phyloP scores from a whole-genome alignment of 2,888 invertebrate species.

The Petrolisthes manimaculis region DNA sequence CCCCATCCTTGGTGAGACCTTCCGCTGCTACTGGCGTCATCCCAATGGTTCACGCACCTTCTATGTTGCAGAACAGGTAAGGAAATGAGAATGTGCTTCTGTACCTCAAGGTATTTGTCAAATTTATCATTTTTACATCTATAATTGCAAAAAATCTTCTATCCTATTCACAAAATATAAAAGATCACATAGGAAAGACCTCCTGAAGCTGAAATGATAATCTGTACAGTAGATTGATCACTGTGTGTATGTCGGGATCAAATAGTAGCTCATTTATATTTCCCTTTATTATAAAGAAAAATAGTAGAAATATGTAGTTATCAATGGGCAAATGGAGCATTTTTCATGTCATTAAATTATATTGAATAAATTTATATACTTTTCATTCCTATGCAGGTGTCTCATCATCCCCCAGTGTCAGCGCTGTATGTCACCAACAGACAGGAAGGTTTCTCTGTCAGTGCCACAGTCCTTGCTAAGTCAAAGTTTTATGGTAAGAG shows the following conservation, averaged over 20 bases:
- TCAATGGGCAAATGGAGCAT: too few relatives aligned
- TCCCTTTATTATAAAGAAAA: too few relatives aligned
- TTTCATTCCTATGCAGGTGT: conserved; percentile 74
- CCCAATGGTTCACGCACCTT: conserved; percentile 85
- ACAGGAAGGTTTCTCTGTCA: conserved; percentile 91
- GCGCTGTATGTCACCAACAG: conserved; percentile 94
- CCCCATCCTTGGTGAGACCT: conserved; percentile 92
- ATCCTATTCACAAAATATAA: not conserved
- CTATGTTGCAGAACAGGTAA: conserved; percentile 92
- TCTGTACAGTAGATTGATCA: too few relatives aligned
- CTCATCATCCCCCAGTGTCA: conserved; percentile 94
- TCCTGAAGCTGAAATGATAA: too few relatives aligned
- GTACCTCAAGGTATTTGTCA: too few relatives aligned
- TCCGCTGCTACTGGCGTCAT: conserved; percentile 92
- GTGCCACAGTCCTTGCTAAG: conserved; percentile 89
- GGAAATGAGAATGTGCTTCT: not conserved
- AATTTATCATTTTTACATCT: not conserved
- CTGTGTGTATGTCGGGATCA: too few relatives aligned
- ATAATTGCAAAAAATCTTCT: not conserved
- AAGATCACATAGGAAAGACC: not conserved
- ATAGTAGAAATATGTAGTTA: too few relatives aligned
- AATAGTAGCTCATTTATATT: too few relatives aligned
- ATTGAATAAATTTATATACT: too few relatives aligned
- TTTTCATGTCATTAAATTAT: too few relatives aligned
- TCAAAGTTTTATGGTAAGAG: conserved; percentile 82